Evolutionary conservation across 2,113 vertebrate genomes (phyloP).

Genomic region (Hippolais icterina): DNA sequence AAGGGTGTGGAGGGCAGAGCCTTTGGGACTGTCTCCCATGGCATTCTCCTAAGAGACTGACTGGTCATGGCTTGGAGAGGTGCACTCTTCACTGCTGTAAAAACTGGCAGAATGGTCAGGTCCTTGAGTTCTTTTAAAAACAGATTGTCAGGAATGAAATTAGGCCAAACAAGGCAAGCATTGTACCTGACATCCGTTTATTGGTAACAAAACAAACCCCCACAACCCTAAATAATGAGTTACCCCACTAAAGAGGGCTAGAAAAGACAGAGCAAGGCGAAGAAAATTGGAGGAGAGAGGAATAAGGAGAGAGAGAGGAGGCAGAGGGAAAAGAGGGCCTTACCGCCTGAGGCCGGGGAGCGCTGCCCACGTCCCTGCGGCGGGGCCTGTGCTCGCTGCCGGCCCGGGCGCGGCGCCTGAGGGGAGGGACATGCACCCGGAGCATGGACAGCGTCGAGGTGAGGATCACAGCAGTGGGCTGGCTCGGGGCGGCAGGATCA

Average conservation of each 20-base stretch:
- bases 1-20: background rate
- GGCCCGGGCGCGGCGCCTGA: background rate
- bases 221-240: background rate
- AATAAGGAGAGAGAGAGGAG: background rate
- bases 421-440: too few relatives aligned
- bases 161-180: background rate
- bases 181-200: background rate
- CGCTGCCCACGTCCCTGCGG: too few relatives aligned
- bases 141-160: background rate
- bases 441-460: too few relatives aligned
- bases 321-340: too few relatives aligned
- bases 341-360: too few relatives aligned
- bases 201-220: too few relatives aligned
- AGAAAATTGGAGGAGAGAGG: background rate
- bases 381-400: background rate
- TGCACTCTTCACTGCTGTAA: background rate
- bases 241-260: too few relatives aligned
- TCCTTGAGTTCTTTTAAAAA: background rate
- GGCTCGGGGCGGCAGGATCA: too few relatives aligned
- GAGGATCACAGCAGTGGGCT: too few relatives aligned
- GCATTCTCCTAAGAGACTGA: accelerated
- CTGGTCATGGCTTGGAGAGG: background rate
- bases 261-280: background rate
- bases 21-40: background rate
- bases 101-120: background rate